Conservation (phyloP, 2,113 vertebrate species). For the Lophochroa leadbeateri region DNA sequence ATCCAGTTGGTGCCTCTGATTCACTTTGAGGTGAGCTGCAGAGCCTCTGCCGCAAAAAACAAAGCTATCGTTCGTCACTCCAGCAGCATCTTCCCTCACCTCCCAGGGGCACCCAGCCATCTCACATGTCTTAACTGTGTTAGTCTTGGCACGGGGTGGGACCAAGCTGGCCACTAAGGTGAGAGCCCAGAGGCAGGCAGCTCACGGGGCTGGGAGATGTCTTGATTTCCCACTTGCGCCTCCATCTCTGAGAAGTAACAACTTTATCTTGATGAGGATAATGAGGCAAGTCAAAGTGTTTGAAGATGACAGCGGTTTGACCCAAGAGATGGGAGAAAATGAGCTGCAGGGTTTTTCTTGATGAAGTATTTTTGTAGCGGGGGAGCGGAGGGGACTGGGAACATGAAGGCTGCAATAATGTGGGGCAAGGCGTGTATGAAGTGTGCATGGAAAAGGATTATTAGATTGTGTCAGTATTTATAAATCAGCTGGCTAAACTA, state of each 20-base stretch:
- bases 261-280: background rate
- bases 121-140: background rate
- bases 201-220: background rate
- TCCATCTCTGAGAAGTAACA: background rate
- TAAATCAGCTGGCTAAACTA: background rate
- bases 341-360: background rate
- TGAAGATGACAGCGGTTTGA: background rate
- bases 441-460: background rate
- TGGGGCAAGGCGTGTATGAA: background rate
- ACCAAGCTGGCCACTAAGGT: fast-evolving
- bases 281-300: background rate
- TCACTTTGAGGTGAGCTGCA: background rate
- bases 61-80: fast-evolving
- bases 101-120: background rate
- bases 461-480: background rate
- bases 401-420: fast-evolving
- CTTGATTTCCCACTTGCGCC: fast-evolving
- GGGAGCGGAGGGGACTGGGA: background rate
- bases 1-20: background rate
- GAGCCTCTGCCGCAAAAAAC: background rate
- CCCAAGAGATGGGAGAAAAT: background rate
- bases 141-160: background rate
- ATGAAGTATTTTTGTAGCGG: background rate
- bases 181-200: background rate
- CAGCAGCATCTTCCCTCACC: background rate